Base-by-base conservation (phyloP, 2,888 invertebrate species). In the Arctia plantaginis region DNA sequence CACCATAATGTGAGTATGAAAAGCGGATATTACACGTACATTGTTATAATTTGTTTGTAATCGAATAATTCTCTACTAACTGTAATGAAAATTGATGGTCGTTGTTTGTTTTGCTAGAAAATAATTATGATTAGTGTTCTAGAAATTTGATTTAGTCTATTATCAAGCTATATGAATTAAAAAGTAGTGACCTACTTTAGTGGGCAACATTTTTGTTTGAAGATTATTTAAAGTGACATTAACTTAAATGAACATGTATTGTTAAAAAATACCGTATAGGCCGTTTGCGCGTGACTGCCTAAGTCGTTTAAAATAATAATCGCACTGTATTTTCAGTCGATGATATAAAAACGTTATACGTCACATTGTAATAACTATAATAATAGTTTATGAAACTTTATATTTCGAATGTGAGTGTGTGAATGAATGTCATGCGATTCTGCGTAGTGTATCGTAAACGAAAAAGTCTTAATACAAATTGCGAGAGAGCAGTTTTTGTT, bases 1-100 rank as follows among this genome's bases (percentile, higher is more conserved):
- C 30, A 69, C 41, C 33, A 62, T 73, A 75, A 82, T 78, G 78
- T 66, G 78, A 71, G 65, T 66, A 55, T 66, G 69, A 64, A 55
- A 69, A 33, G 67, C 73, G 35, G 33, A 30, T 62, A 69, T 70
- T n/a, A 47, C 8, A 71, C 33, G 27, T 27, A 30, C 39, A 66
- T 76, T 81, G 67, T 74, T 76, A 51, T 75, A 30, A 51, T 64
- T 51, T 30, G 55, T 47, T 44, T 67, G 51, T 68, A 20, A 55
- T 55, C 30, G 3, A n/a, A 41, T 41, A 15, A 62, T 41, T 18
- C 27, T 27, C n/a, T 66, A 27, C 41, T 39, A 66, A 27, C 66
- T 41, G 27, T 66, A 3, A 66, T 27, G 44, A 44, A 41, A 41
- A 44, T 66, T 62, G 7, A 15, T 66, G 3, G 13, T 39, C 4